These are phyloP conservation scores for Eledone cirrhosa DNA, from an alignment of 2,888 invertebrate species.

Conservation along the genomic window DNA sequence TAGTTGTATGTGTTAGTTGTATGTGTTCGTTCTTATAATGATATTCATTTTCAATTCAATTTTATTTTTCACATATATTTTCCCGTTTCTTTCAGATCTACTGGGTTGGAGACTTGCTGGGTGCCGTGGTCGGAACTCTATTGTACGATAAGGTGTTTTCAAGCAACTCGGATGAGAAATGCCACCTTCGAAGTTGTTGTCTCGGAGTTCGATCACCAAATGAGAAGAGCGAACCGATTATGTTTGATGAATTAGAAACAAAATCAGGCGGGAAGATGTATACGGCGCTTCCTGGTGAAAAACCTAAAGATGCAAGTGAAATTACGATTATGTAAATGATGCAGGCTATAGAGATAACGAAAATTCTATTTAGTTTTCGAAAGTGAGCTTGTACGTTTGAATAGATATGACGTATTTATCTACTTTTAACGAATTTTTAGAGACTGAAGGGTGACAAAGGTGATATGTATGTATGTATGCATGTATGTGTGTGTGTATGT, in stretches of 20 bases:
- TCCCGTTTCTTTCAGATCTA: conserved; percentile 17
- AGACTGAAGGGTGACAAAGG: too few relatives aligned
- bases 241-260: background rate
- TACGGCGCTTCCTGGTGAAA: background rate
- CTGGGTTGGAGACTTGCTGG: conserved; percentile 25
- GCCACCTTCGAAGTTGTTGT: conserved; percentile 19
- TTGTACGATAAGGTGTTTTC: conserved; percentile 21
- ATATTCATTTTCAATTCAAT: background rate
- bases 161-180: conserved; percentile 11
- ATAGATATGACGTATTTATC: too few relatives aligned
- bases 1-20: too few relatives aligned
- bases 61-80: too few relatives aligned
- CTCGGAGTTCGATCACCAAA: background rate
- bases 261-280: conserved; percentile 14
- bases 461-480: too few relatives aligned
- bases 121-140: background rate
- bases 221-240: background rate
- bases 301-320: background rate
- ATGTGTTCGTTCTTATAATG: background rate
- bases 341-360: background rate
- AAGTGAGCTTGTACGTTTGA: too few relatives aligned
- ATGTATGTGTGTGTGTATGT: too few relatives aligned
- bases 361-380: background rate
- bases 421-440: too few relatives aligned
- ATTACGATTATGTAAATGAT: conserved; percentile 15